Evolutionary conservation across 2,797 vertebrate genomes (phyloP).

Genomic region (Clamator glandarius): DNA sequence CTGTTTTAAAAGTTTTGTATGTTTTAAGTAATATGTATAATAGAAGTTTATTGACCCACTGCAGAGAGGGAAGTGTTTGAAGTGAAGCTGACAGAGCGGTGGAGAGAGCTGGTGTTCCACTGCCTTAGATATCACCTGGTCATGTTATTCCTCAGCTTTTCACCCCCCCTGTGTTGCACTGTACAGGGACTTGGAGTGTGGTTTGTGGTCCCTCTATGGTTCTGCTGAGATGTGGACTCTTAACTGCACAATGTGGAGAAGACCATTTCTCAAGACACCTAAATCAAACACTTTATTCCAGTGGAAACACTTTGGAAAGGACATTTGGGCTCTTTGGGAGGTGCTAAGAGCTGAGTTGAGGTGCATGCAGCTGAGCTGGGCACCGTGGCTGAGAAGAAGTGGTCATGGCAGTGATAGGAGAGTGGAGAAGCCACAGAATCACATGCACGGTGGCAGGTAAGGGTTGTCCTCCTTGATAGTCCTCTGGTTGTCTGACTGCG

Average conservation of each 20-base stretch:
- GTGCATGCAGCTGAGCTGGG: neutral
- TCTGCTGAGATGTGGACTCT: neutral
- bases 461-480: neutral
- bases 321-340: neutral
- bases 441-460: rapidly evolving
- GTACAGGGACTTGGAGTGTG: neutral
- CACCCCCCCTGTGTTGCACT: neutral
- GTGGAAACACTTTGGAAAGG: neutral
- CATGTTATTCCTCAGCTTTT: neutral
- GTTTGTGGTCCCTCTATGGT: neutral
- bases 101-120: neutral
- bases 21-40: neutral
- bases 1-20: neutral
- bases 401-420: rapidly evolving
- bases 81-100: neutral
- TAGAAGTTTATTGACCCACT: neutral
- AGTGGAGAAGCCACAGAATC: too few species aligned
- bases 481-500: neutral
- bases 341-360: too few species aligned
- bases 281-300: neutral
- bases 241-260: neutral
- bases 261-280: neutral
- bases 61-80: neutral
- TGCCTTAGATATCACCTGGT: neutral
- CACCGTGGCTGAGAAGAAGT: neutral